Conservation (phyloP, 2,113 vertebrate genomes). For the Hydropotes inermis region DNA sequence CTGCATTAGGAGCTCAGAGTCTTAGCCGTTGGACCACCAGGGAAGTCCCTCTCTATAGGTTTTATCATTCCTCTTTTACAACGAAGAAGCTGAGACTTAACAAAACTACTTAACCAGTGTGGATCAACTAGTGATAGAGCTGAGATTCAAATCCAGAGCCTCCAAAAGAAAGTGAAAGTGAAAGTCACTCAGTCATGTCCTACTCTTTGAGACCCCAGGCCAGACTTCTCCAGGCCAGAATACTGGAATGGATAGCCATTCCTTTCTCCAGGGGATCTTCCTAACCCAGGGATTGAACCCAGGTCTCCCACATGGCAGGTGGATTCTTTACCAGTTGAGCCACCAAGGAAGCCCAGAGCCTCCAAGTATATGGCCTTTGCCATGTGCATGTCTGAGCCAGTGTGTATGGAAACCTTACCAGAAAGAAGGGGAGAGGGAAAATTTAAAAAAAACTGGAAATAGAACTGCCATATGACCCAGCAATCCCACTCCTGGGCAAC, state of each 20-base stretch:
- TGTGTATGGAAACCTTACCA: background rate
- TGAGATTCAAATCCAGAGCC: background rate
- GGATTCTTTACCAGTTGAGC: background rate
- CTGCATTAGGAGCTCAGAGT: background rate
- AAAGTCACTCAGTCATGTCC: fast-evolving
- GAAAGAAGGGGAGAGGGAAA: background rate
- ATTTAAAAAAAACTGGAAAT: background rate
- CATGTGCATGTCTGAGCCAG: background rate
- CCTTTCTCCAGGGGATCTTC: background rate
- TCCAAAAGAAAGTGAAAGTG: background rate
- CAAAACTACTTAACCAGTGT: background rate
- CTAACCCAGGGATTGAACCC: background rate
- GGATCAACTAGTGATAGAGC: background rate
- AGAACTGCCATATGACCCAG: no score
- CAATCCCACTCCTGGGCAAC: no score
- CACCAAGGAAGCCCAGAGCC: background rate
- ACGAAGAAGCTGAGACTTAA: background rate
- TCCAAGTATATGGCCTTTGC: background rate
- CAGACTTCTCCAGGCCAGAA: background rate
- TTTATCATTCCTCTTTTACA: background rate
- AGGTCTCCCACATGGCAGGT: background rate
- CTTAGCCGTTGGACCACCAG: background rate
- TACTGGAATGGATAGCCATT: background rate
- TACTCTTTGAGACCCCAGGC: background rate
- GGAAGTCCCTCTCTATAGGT: background rate